Conservation (phyloP, 2,113 vertebrate species). For the Neolamprologus caudopunctatus region DNA sequence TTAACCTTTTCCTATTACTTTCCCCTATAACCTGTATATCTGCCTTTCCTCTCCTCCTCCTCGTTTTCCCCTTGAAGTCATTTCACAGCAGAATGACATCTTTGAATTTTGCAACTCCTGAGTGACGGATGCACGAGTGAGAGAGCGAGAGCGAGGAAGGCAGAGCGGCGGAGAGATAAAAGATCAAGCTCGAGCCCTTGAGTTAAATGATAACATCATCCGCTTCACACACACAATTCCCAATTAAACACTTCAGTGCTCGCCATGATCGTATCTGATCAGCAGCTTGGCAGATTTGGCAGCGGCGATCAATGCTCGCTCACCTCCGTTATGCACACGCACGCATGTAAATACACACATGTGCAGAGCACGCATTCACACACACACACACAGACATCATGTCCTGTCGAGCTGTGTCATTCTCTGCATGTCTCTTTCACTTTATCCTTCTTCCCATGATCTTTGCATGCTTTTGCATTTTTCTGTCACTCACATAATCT, state of each 20-base stretch:
- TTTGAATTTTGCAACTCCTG: not conserved
- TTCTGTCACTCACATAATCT: not conserved
- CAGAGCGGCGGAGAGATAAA: not conserved
- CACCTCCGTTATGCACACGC: not conserved
- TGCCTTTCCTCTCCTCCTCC: not conserved
- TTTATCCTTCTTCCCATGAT: not conserved
- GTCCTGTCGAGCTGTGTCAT: not conserved
- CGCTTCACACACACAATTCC: constrained; percentile 12
- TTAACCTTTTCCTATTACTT: not conserved
- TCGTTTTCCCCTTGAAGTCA: constrained; percentile 16
- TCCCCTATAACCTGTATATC: not conserved
- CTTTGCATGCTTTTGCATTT: not conserved
- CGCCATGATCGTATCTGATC: constrained; percentile 39
- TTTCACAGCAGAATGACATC: not conserved
- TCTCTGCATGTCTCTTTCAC: not conserved
- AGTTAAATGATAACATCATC: constrained; percentile 49
- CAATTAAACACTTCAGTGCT: constrained; percentile 50
- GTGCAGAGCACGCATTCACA: not conserved
- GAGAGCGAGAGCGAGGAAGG: not conserved
- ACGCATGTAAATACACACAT: not conserved
- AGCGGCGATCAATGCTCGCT: constrained; percentile 13
- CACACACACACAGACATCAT: not conserved
- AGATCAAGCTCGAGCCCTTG: constrained; percentile 36
- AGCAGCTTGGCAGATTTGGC: constrained; percentile 24
- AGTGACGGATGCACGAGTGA: not conserved